phyloP scores from a whole-genome alignment of 2,797 vertebrate species.

The Vespertilio murinus region DNA sequence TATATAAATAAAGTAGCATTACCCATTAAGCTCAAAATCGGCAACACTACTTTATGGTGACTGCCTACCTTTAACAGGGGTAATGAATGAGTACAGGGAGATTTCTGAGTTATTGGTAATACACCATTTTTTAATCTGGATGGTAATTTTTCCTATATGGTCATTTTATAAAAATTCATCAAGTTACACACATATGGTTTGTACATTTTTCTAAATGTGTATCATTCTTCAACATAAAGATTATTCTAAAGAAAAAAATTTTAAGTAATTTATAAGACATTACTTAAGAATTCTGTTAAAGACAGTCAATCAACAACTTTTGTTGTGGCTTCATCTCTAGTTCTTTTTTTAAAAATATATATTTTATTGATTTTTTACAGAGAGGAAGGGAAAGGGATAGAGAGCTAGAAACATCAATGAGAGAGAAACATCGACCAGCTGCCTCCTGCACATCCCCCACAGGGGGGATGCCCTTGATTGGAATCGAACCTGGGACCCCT shows the following conservation, averaged over 20 bases:
- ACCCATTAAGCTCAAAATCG: background rate
- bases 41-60: background rate
- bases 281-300: background rate
- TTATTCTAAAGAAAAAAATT: background rate
- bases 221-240: background rate
- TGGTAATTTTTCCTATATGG: background rate
- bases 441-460: too few relatives aligned
- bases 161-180: constrained; percentile 9
- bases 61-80: background rate
- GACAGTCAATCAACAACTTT: background rate
- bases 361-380: too few relatives aligned
- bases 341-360: too few relatives aligned
- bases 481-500: too few relatives aligned
- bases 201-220: background rate
- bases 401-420: too few relatives aligned
- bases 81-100: background rate
- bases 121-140: background rate
- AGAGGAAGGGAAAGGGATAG: too few relatives aligned
- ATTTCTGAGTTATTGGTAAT: background rate
- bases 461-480: too few relatives aligned
- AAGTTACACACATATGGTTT: background rate
- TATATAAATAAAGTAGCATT: too few relatives aligned
- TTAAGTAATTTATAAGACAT: background rate
- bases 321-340: background rate
- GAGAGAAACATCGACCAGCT: too few relatives aligned